Base-by-base conservation (phyloP, 92 coral and sea anemone species). In the Muricea muricata region DNA sequence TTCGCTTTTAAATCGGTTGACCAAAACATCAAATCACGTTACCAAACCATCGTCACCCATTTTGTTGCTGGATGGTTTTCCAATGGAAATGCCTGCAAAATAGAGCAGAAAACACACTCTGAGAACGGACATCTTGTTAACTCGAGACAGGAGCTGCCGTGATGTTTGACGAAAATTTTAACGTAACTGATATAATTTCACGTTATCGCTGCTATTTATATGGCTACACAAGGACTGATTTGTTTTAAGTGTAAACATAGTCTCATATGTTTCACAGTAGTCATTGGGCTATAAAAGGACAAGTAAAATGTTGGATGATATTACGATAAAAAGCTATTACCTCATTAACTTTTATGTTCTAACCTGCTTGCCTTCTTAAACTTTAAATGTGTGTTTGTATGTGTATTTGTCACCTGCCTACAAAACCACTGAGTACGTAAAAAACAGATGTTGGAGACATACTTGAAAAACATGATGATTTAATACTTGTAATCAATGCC, bases 301-400 rank as follows among this genome's bases (percentile, higher is more conserved):
- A n/a, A n/a, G n/a, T n/a, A n/a, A n/a, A n/a, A n/a, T n/a, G n/a
- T n/a, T n/a, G n/a, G n/a, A n/a, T n/a, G n/a, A n/a, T n/a, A n/a
- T n/a, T n/a, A n/a, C n/a, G n/a, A n/a, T n/a, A n/a, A n/a, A n/a
- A 42, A 42, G 50, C 14, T 42, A 48, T 3, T 48, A 20, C 13
- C 1, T 11, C 56, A 48, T 8, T 8, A 2, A 48, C n/a, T n/a
- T n/a, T n/a, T n/a, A n/a, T n/a, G n/a, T n/a, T n/a, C 56, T 48
- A 15, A 48, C 18, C 3, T 48, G 18, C 56, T 48, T 48, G 18
- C 56, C 12, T 2, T 11, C 34, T 60, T 34, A 60, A 28, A 60
- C 68, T 60, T 60, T 60, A 60, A 60, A 60, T 10, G 68, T 60
- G 34, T 60, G 68, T 10, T 25, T 60, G 33, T 24, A 60, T 28